phyloP scores from a whole-genome alignment of 2,797 vertebrate species.

The Mionectes olivaceus region DNA sequence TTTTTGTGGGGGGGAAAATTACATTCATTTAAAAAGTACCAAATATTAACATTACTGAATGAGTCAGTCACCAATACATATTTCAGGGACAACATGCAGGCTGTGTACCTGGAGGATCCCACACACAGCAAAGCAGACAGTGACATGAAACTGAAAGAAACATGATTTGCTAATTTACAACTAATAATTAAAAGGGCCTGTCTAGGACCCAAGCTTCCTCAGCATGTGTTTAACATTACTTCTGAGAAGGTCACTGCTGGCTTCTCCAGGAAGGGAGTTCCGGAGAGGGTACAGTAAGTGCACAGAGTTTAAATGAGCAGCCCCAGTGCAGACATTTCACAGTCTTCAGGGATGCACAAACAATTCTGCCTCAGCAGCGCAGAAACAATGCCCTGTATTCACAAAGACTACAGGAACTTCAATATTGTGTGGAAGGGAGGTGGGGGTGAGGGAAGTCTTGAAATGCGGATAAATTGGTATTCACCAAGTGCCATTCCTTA shows the following conservation, averaged over 20 bases:
- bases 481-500: slow-evolving; percentile 79
- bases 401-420: slow-evolving; percentile 70
- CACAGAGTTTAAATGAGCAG: slow-evolving; percentile 52
- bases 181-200: slow-evolving; percentile 69
- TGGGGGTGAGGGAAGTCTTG: slow-evolving; percentile 62
- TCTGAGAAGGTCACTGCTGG: slow-evolving; percentile 68
- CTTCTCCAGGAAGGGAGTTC: slow-evolving; percentile 66
- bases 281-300: slow-evolving; percentile 57
- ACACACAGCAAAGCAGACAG: not conserved
- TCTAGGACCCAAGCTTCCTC: slow-evolving; percentile 44
- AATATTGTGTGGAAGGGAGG: slow-evolving; percentile 60
- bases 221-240: slow-evolving; percentile 72
- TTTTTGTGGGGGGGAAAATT: not conserved
- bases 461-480: slow-evolving; percentile 79
- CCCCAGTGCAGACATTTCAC: slow-evolving; percentile 57
- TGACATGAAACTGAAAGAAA: slow-evolving; percentile 18
- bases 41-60: not conserved
- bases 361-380: slow-evolving; percentile 65
- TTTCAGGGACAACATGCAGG: not conserved
- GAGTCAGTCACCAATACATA: not conserved
- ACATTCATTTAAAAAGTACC: not conserved
- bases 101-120: not conserved
- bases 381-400: slow-evolving; percentile 82
- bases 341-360: slow-evolving; percentile 76
- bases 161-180: slow-evolving; percentile 63